A percentile compares a stretch with the other conserved stretches of the same genome.
phyloP scores from a whole-genome alignment of 1,140 invertebrate genomes.

The Augochlora pura region DNA sequence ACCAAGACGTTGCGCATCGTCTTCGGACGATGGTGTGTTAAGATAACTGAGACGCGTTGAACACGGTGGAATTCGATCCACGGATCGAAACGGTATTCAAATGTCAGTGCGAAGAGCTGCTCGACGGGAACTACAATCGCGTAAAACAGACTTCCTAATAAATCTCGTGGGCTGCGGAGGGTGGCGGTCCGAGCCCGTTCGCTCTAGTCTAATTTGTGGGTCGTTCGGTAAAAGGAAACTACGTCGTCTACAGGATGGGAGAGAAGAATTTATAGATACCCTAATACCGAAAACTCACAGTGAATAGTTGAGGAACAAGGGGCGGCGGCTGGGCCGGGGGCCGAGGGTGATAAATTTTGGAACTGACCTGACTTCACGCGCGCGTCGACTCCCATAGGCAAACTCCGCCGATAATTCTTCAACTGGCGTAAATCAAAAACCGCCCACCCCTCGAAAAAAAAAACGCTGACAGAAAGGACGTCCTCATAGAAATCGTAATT shows the following conservation, averaged over 20 bases:
- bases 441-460: neutral
- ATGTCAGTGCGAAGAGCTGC: conserved; percentile 52
- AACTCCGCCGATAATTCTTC: conserved; percentile 60
- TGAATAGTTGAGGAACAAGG: conserved; percentile 55
- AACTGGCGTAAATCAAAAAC: conserved; percentile 52
- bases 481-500: neutral
- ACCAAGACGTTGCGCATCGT: too few species aligned
- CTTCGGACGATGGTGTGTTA: too few species aligned
- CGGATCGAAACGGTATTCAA: conserved; percentile 37
- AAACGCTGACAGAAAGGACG: neutral
- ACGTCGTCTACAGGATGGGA: conserved; percentile 47
- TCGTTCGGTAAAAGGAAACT: conserved; percentile 57
- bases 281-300: conserved; percentile 65
- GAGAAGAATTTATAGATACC: conserved; percentile 65
- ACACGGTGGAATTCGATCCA: neutral
- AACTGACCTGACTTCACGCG: conserved; percentile 36
- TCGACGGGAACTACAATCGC: conserved; percentile 31
- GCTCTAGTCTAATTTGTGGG: conserved; percentile 61
- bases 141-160: conserved; percentile 54
- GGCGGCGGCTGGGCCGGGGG: neutral
- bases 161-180: conserved; percentile 37
- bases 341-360: conserved; percentile 51
- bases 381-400: conserved; percentile 17
- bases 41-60: too few species aligned
- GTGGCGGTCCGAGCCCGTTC: conserved; percentile 8